phyloP scores from a whole-genome alignment of 1,140 invertebrate genomes.

The Diabrotica undecimpunctata region DNA sequence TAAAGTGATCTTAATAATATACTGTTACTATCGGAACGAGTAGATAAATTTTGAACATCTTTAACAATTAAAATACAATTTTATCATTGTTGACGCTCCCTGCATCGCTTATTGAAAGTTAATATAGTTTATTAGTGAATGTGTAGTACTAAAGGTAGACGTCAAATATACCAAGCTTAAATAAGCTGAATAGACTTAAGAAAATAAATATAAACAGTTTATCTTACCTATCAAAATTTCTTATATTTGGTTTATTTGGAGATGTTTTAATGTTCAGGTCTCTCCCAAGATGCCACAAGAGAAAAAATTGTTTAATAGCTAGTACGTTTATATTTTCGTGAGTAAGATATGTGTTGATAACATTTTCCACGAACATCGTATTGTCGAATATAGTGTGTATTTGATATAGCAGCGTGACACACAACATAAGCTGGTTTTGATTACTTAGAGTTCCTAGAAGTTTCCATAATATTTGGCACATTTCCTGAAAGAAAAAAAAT shows the following conservation, averaged over 20 bases:
- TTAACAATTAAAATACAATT: too few species aligned
- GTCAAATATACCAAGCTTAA: too few species aligned
- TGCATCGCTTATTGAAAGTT: too few species aligned
- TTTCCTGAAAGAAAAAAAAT: slow-evolving; percentile 48
- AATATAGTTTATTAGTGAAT: too few species aligned
- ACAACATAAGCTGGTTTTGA: slow-evolving; percentile 58
- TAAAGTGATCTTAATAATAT: too few species aligned
- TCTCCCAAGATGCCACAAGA: slow-evolving; percentile 76
- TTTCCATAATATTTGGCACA: slow-evolving; percentile 66
- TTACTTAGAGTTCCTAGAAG: slow-evolving; percentile 59
- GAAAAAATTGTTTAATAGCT: slow-evolving; percentile 70
- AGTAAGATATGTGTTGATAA: slow-evolving; percentile 59
- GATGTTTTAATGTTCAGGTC: slow-evolving; percentile 56
- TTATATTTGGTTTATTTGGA: slow-evolving; percentile 34
- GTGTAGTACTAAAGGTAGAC: too few species aligned
- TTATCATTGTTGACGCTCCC: too few species aligned
- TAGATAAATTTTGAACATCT: too few species aligned
- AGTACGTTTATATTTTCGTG: slow-evolving; percentile 54
- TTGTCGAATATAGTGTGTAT: slow-evolving; percentile 66
- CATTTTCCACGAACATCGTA: slow-evolving; percentile 61
- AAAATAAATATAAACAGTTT: background rate
- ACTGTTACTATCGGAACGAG: too few species aligned
- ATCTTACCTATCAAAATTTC: slow-evolving; percentile 57
- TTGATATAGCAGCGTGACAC: slow-evolving; percentile 67
- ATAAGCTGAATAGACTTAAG: background rate